phyloP scores from a whole-genome alignment of 2,797 vertebrate species.

The Gadopsis marmoratus region DNA sequence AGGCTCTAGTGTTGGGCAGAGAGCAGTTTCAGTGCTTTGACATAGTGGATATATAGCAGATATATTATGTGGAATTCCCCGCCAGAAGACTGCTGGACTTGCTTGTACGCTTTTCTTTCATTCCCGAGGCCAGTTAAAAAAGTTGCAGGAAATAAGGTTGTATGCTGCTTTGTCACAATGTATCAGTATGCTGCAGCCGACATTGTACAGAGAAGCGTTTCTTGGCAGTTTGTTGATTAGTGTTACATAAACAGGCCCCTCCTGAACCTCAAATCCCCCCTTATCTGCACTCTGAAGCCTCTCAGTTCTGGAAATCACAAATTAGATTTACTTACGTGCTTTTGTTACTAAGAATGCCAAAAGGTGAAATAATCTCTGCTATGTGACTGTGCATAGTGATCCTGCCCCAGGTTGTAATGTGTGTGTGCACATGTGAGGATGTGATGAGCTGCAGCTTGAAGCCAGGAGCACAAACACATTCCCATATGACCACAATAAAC shows the following conservation, averaged over 20 bases:
- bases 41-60: background rate
- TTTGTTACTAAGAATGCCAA: constrained; percentile 12
- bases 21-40: background rate
- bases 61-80: background rate
- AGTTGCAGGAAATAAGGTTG: constrained; percentile 21
- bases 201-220: constrained; percentile 23
- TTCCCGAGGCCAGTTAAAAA: constrained; percentile 2
- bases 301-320: constrained; percentile 37
- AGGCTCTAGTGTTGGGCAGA: background rate
- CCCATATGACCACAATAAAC: constrained; percentile 32
- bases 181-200: constrained; percentile 51
- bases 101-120: background rate
- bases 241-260: constrained; percentile 55
- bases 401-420: constrained; percentile 28
- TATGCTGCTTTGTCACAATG: constrained; percentile 26
- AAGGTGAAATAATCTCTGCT: constrained; percentile 23
- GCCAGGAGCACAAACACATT: constrained; percentile 53
- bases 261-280: constrained; percentile 6
- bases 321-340: constrained; percentile 23
- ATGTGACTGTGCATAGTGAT: constrained; percentile 40
- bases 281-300: constrained; percentile 18
- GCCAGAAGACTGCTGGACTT: background rate
- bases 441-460: constrained; percentile 53
- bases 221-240: constrained; percentile 57
- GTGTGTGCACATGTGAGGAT: constrained; percentile 39